Evolutionary conservation across 2,797 vertebrate genomes (phyloP), one percentile per base, ranked within the genome.

Genomic region (Chelidonichthys spinosus): DNA sequence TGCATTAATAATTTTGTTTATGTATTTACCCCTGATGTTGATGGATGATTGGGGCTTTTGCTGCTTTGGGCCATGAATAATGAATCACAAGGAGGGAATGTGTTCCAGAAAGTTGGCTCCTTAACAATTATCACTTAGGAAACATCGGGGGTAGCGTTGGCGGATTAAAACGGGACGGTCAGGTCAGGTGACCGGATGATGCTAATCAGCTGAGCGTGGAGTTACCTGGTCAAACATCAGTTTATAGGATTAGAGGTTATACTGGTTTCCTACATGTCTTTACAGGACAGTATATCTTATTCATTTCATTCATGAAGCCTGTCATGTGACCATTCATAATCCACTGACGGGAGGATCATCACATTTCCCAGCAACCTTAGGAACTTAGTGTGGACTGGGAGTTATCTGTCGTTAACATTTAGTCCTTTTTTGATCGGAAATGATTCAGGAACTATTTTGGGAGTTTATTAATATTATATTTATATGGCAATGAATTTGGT

Each of bases 21-120:
- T 87, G 83, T 90, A 79, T 87, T 86, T 85, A 69, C 54, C 66
- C 54, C 60, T 82, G 73, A 85, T 83, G 62, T 76, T 83, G 85
- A 91, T 87, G 81, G 82, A 88, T 88, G 83, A 82, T 79, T 75
- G 37, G 72, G 74, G 72, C 76, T 82, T 25, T 77, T 81, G 71
- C 73, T 67, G 68, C 74, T 81, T 70, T 66, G 63, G 49, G 0
- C 25, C 50, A 88, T 90, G 73, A 88, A 90, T 87, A 85, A 90
- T 91, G 83, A 75, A 90, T 85, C 32, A 36, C 50, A 6, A 11
- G 47, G 18, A 63, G 25, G 25, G 56, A 80, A 53, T 65, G 68
- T 69, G 61, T 81, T 89, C 82, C 33, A 83, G 82, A 86, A 25
- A 74, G 69, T 74, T 84, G 56, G 74, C 72, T 83, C 63, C 49